Evolutionary conservation across 1,140 invertebrate species (phyloP), one percentile per base, ranked within the genome.

Genomic region (Brachionus sp.): DNA sequence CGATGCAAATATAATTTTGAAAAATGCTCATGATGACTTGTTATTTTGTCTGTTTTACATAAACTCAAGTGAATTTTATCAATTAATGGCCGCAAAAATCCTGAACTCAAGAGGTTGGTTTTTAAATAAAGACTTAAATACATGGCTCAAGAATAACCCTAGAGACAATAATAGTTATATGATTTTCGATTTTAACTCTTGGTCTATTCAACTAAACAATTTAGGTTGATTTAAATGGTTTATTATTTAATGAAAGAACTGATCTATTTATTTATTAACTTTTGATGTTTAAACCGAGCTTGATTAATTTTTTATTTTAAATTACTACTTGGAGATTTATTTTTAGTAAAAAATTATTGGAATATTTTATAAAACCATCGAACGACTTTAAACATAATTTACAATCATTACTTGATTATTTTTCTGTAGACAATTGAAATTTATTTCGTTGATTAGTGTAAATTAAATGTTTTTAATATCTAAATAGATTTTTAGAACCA

Each of bases 11-110:
- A n/a, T n/a, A 50, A 37, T 78, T 29, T n/a, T 78, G 16, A 78
- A 78, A 50, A 62, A 57, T 53, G 19, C 39, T 37, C 23, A 62
- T 37, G 75, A 78, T 37, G 75, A 78, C 3, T 37, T 78, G 29
- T 42, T 78, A 5, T 62, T 78, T 19, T 78, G 29, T 50, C 23
- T 78, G n/a, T 78, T 78, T 53, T 78, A 53, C 44, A 62, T 78
- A 23, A 12, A 42, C 37, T 78, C 39, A 16, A 13, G 3, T 4
- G 75, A 39, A 7, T 42, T 23, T 16, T 1, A 57, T 9, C 75
- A 78, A 78, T 7, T 78, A 2, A 6, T 57, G n/a, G 75, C 75
- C 9, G n/a, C 25, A 35, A 78, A 46, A 35, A 50, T 78, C 19
- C n/a, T 78, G 39, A 78, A 23, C n/a, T 23, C 46, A 2, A 53